These are phyloP conservation scores for Alviniconcha strummeri DNA, from an alignment of 2,888 invertebrate genomes.

Conservation along the genomic window DNA sequence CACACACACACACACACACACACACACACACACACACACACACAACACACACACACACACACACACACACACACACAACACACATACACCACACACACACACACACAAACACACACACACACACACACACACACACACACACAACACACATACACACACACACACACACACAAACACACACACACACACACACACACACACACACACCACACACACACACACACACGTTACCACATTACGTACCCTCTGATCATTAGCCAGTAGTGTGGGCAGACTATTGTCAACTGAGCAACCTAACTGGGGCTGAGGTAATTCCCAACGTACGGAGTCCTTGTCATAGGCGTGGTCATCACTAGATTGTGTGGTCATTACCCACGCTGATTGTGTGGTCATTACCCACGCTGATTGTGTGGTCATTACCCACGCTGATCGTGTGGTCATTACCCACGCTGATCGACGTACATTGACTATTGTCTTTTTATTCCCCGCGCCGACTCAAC, in stretches of 20 bases:
- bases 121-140: background rate
- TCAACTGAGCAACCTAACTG: no score
- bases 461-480: no score
- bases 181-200: background rate
- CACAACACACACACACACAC: background rate
- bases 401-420: no score
- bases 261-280: no score
- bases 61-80: background rate
- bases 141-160: background rate
- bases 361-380: no score
- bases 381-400: no score
- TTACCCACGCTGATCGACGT: no score
- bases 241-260: background rate
- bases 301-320: no score
- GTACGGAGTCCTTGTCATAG: no score
- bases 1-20: constrained; percentile 1
- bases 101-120: background rate
- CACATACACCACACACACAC: background rate
- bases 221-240: background rate
- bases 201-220: background rate
- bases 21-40: background rate
- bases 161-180: background rate
- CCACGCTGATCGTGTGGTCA: no score
- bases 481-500: no score
- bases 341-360: no score